Base-by-base conservation (phyloP, 1,140 invertebrate genomes). In the Ooceraea biroi region DNA sequence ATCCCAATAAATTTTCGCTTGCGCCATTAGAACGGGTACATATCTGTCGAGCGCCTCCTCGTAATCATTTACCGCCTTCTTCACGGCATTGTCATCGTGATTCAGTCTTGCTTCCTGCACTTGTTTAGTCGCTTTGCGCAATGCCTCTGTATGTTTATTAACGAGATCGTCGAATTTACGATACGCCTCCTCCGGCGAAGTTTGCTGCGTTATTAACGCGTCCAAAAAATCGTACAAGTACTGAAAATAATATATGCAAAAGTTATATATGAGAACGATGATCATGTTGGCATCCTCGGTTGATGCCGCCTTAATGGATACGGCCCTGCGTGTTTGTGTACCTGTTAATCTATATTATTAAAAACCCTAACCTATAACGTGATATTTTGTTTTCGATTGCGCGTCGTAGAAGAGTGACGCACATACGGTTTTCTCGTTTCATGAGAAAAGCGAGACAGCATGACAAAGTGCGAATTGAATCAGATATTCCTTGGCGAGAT, bases 1-100 rank as follows among this genome's bases (percentile, higher is more conserved):
- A 80, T 99, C 98, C 99, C 99, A 99, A 91, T 99, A 99, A 86
- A 99, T 99, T 96, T 99, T 99, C 0, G 99, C 99, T 94, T 99
- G 99, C 3, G 99, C 98, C 99, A 99, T 99, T 11, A 99, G 95
- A 14, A 99, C 98, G 0, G 99, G 99, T 80, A 99, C 96, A 86
- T 97, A 98, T 95, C 96, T 96, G 90, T 98, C 98, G 69, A 99
- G 94, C 12, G 97, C 97, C 88, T 98, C 98, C 93, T 99, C 98
- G 91, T 99, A 99, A 92, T 99, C 98, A 89, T 97, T 97, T 0
- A 99, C 97, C 17, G 98, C 97, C 94, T 97, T 97, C 92, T 98
- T 98, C 0, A 99, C 96, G 61, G 97, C 96, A 87, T 97, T 97
- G 88, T 98, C 98, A 91, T 99, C 98, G 71, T 97, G 97, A 91